Evolutionary conservation across 2,113 vertebrate species (phyloP), one percentile per base, ranked within the genome.

Genomic region (Polypterus bichir): DNA sequence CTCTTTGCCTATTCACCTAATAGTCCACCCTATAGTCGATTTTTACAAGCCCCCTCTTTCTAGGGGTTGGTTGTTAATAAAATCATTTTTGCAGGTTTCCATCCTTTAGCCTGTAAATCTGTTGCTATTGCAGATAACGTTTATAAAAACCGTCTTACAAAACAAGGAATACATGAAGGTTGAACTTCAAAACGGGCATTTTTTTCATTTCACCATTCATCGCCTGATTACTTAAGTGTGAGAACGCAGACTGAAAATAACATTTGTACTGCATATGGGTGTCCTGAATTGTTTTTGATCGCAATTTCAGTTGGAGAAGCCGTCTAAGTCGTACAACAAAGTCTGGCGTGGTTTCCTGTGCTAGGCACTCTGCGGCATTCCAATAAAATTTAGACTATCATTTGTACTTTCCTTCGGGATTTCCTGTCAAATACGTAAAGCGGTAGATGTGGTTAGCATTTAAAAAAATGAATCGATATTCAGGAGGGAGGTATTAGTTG

Each of bases 331-430:
- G 4, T 55, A 9, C 44, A 5, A 6, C 54, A 8, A 55, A 55
- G 54, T 55, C 54, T 55, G 54, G 54, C 10, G 10, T 55, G 54
- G 54, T 55, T 55, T 55, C 54, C 54, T 55, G 54, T 55, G 54
- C 44, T 6, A 5, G 6, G 44, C 54, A 55, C 54, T 55, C 54
- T 55, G 54, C 44, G 54, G 54, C 10, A 55, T 55, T 55, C 54
- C 9, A 55, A 55, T 55, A 55, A 55, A 55, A 55, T 55, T 5
- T 9, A 55, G 9, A 11, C 10, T 55, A 55, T 55, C 44, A 27
- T 55, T 55, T 55, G 54, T 9, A 9, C 54, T 55, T 5, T 27
- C 44, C 10, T 5, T 55, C 44, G 9, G 54, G 10, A 52, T 10
- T 7, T 6, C 10, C 6, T 52, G 10, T 52, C 10, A 55, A 55